These are phyloP conservation scores for Gymnocypris eckloni DNA, from an alignment of 2,797 vertebrate genomes.

Conservation along the genomic window DNA sequence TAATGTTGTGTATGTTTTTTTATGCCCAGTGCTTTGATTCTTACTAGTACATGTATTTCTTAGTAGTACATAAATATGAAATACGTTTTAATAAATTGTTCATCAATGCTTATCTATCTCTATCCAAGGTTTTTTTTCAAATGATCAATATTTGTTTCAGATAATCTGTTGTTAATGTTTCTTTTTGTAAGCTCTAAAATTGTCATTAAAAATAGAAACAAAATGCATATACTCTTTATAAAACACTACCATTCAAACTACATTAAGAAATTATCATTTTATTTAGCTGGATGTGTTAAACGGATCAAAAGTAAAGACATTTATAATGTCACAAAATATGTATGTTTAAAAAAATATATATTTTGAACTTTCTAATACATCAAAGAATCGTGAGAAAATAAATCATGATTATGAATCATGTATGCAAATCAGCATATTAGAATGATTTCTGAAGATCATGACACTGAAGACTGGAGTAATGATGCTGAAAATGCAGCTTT, in stretches of 20 bases:
- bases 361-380: not conserved
- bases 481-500: no score
- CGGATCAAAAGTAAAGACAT: no score
- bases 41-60: constrained; percentile 14
- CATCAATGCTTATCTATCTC: not conserved
- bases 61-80: constrained; percentile 5
- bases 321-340: no score
- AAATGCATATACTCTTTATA: not conserved
- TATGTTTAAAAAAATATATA: not conserved
- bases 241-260: not conserved
- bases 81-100: not conserved
- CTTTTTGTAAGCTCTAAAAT: not conserved
- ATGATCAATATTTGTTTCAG: not conserved
- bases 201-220: not conserved
- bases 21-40: constrained; percentile 11
- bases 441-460: no score
- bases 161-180: not conserved
- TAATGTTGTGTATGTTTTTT: constrained; percentile 23
- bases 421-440: no score
- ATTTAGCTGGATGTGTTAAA: not conserved
- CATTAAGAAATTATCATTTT: not conserved
- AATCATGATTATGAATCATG: no score
- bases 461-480: no score
- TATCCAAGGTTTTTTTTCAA: not conserved
- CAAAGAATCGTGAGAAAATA: not conserved